Base-by-base conservation (phyloP, 2,113 vertebrate species). In the Lota lota region DNA sequence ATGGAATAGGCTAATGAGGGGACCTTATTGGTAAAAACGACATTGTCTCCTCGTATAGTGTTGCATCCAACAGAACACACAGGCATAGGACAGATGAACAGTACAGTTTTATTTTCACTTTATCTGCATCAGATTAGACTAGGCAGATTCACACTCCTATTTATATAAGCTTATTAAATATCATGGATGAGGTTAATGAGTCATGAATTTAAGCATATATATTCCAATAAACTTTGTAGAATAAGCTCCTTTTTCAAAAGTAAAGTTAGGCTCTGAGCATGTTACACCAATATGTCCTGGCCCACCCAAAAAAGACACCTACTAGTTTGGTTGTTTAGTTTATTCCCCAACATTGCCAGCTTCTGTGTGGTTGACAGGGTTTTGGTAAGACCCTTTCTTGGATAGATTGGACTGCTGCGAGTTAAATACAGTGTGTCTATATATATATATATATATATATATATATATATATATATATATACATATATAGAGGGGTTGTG, bases 381-480 rank as follows among this genome's bases (percentile, higher is more conserved):
- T 85, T 82, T 86, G 90, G 89, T 91, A 92, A 90, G 90, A 81
- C 90, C 87, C 88, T 82, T 2, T 72, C 57, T 63, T 77, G 75
- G 74, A 63, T 77, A 64, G 79, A 69, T 75, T 70, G 67, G 74
- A 80, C 79, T 76, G 66, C 73, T 75, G 20, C 53, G 67, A 54
- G 18, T 71, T 71, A 69, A 78, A 28, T 33, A 64, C 36, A 66
- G 80, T 56, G 17, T n/a, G n/a, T n/a, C n/a, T n/a, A n/a, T n/a
- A n/a, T n/a, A n/a, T n/a, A n/a, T n/a, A n/a, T n/a, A n/a, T n/a
- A n/a, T n/a, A n/a, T n/a, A n/a, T n/a, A n/a, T n/a, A n/a, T n/a
- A n/a, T n/a, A n/a, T n/a, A n/a, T n/a, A n/a, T n/a, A n/a, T n/a
- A n/a, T n/a, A n/a, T n/a, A n/a, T n/a, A n/a, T n/a, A n/a, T n/a